These are phyloP conservation scores for Athripsodes cinereus DNA, from an alignment of 2,888 invertebrate genomes.

Conservation along the genomic window DNA sequence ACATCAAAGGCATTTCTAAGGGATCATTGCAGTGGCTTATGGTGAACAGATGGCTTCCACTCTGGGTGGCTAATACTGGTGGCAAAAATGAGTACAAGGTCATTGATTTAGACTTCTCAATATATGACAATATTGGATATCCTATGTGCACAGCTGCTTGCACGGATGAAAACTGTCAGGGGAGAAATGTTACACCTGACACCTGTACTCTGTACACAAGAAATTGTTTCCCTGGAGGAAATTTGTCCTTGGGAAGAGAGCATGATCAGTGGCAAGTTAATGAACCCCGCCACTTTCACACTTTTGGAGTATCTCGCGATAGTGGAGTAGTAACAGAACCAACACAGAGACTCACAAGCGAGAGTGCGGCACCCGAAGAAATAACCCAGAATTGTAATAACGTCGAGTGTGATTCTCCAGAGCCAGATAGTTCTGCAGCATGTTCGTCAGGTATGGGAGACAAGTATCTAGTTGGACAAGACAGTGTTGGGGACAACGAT, in stretches of 20 bases:
- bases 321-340: background rate
- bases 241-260: conserved; percentile 9
- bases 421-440: conserved; percentile 12
- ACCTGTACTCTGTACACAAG: conserved; percentile 20
- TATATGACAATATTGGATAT: conserved; percentile 29
- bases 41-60: conserved; percentile 59
- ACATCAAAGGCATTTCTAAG: conserved; percentile 49
- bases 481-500: conserved; percentile 24
- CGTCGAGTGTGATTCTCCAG: conserved; percentile 21
- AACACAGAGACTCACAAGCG: conserved; percentile 1
- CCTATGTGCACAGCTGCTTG: conserved; percentile 24
- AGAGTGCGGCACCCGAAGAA: conserved; percentile 5
- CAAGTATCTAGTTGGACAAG: conserved; percentile 14
- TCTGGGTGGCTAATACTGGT: conserved; percentile 53
- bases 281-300: conserved; percentile 4
- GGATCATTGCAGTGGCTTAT: conserved; percentile 60
- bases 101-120: conserved; percentile 42
- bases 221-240: conserved; percentile 16
- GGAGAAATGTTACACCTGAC: conserved; percentile 11
- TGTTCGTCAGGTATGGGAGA: conserved; percentile 8
- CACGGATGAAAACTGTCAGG: conserved; percentile 20
- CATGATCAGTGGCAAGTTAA: conserved; percentile 5
- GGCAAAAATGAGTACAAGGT: conserved; percentile 50
- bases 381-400: background rate
- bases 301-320: conserved; percentile 1